Conservation (phyloP, 2,113 vertebrate genomes). For the Poeciliopsis retropinna region DNA sequence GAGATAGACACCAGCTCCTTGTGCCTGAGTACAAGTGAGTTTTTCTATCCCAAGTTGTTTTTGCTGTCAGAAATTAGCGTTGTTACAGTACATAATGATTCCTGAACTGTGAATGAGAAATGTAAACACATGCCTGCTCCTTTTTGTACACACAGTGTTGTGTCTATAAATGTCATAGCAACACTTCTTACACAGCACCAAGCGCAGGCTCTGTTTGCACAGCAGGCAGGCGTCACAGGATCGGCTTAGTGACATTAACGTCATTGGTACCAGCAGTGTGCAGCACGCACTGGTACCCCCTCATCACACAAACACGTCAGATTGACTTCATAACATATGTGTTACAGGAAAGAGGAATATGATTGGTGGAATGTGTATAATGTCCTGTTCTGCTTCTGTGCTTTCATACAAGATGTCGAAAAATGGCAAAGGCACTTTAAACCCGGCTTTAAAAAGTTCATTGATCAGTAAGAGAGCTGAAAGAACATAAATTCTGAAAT, state of each 20-base stretch:
- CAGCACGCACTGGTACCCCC: background rate
- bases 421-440: background rate
- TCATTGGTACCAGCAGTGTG: background rate
- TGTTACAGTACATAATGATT: background rate
- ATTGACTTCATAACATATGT: background rate
- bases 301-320: background rate
- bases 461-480: background rate
- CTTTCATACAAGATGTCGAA: background rate
- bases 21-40: background rate
- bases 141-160: constrained; percentile 11
- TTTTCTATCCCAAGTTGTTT: background rate
- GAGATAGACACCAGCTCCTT: background rate
- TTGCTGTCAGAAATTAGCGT: background rate
- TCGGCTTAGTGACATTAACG: background rate
- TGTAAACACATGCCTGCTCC: background rate
- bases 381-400: background rate
- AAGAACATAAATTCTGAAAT: background rate
- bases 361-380: background rate
- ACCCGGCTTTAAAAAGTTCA: background rate
- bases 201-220: background rate
- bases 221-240: background rate
- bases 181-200: background rate
- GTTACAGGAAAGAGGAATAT: background rate
- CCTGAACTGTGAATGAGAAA: constrained; percentile 1
- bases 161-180: background rate